Conservation (phyloP, 2,113 vertebrate species). For the Taxidea taxus region DNA sequence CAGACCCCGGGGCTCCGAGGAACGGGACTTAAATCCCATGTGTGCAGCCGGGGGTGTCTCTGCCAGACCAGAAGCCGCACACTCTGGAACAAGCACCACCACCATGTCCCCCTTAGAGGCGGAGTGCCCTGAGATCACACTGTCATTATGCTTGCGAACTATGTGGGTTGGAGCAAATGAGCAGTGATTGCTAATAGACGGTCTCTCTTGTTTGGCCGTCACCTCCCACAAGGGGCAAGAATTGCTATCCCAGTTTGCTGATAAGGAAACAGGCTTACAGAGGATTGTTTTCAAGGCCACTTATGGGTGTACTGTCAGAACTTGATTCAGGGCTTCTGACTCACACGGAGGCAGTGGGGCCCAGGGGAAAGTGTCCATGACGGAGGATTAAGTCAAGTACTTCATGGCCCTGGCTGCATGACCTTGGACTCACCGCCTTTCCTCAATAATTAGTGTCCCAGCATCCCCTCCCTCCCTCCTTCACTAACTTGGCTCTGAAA, state of each 20-base stretch:
- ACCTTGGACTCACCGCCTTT: not conserved
- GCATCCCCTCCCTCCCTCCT: not conserved
- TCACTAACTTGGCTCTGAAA: not conserved
- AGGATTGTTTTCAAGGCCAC: not conserved
- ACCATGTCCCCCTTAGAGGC: fast-evolving
- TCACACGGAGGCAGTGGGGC: not conserved
- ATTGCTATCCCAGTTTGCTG: not conserved
- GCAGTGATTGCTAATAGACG: not conserved
- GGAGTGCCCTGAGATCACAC: not conserved
- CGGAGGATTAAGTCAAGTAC: not conserved
- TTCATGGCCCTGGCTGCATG: not conserved
- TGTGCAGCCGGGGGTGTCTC: not conserved
- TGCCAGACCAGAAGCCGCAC: not conserved
- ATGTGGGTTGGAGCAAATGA: not conserved
- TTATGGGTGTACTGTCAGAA: not conserved
- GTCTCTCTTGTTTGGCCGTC: not conserved
- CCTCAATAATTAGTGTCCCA: not conserved
- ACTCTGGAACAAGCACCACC: not conserved
- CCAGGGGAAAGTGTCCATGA: fast-evolving
- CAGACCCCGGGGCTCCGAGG: not conserved
- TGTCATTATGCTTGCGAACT: not conserved
- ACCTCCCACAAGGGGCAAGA: not conserved
- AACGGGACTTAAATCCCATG: not conserved
- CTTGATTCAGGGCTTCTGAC: not conserved
- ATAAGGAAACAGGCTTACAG: not conserved